A percentile compares a stretch with the other conserved stretches of the same genome.
Conservation (phyloP, 2,888 invertebrate species). For the Melanargia galathea region DNA sequence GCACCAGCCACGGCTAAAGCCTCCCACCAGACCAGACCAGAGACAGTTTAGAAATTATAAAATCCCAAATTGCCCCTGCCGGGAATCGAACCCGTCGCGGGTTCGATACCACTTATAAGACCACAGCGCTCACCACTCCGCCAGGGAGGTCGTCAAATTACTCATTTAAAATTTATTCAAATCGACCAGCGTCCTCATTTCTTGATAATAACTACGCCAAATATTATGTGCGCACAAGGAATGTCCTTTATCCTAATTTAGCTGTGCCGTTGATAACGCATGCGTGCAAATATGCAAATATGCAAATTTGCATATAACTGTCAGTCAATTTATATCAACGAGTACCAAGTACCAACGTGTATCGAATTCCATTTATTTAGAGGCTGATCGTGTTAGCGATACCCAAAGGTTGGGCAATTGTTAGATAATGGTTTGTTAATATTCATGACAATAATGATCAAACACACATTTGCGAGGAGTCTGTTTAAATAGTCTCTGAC, state of each 20-base stretch:
- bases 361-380: constrained; percentile 26
- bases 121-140: too few species aligned
- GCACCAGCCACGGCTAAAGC: too few species aligned
- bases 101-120: too few species aligned
- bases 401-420: constrained; percentile 16
- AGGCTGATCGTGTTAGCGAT: constrained; percentile 18
- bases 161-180: too few species aligned
- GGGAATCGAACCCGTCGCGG: too few species aligned
- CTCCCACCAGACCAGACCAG: too few species aligned
- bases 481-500: too few species aligned
- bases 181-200: neutral
- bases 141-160: too few species aligned
- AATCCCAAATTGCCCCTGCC: too few species aligned
- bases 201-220: neutral
- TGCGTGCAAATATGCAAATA: constrained; percentile 26
- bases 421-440: constrained; percentile 4
- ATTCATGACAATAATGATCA: neutral
- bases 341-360: constrained; percentile 9
- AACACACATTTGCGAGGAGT: too few species aligned
- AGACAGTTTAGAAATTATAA: too few species aligned
- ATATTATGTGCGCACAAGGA: neutral
- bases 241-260: constrained; percentile 25
- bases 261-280: constrained; percentile 7
- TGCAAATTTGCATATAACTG: constrained; percentile 30
- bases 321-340: constrained; percentile 28